Evolutionary conservation across 1,140 invertebrate genomes (phyloP).

Genomic region (Tribolium madens): DNA sequence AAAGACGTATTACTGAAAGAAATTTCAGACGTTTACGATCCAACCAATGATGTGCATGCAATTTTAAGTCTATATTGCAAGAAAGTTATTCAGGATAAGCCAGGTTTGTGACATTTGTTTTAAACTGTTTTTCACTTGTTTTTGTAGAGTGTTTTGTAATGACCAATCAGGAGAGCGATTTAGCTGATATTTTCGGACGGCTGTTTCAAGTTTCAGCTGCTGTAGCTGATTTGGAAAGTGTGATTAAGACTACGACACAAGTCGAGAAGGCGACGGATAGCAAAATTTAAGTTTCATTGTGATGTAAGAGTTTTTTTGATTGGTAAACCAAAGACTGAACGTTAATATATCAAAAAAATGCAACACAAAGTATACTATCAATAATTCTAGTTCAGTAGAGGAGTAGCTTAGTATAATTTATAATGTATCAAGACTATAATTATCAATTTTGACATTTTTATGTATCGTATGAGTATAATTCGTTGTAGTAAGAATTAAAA

Average conservation of each 20-base stretch:
- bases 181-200: slow-evolving; percentile 74
- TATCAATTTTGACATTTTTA: too few species aligned
- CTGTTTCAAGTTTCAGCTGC: slow-evolving; percentile 74
- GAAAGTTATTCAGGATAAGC: slow-evolving; percentile 75
- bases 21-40: slow-evolving; percentile 69
- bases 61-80: slow-evolving; percentile 80
- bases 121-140: slow-evolving; percentile 10
- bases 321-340: too few species aligned
- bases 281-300: slow-evolving; percentile 29
- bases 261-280: slow-evolving; percentile 48
- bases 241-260: slow-evolving; percentile 61
- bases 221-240: slow-evolving; percentile 69
- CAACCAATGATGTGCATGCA: slow-evolving; percentile 75
- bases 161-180: slow-evolving; percentile 68
- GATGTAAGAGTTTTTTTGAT: not conserved
- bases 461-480: too few species aligned
- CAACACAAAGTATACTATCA: too few species aligned
- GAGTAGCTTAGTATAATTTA: too few species aligned
- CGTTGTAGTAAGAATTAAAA: too few species aligned
- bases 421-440: too few species aligned
- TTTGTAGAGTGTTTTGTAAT: slow-evolving; percentile 64
- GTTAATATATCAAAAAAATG: too few species aligned
- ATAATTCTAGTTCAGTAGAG: too few species aligned
- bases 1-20: slow-evolving; percentile 74
- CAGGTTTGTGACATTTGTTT: slow-evolving; percentile 67